Conservation (phyloP, 2,113 vertebrate species). For the Jacana jacana region DNA sequence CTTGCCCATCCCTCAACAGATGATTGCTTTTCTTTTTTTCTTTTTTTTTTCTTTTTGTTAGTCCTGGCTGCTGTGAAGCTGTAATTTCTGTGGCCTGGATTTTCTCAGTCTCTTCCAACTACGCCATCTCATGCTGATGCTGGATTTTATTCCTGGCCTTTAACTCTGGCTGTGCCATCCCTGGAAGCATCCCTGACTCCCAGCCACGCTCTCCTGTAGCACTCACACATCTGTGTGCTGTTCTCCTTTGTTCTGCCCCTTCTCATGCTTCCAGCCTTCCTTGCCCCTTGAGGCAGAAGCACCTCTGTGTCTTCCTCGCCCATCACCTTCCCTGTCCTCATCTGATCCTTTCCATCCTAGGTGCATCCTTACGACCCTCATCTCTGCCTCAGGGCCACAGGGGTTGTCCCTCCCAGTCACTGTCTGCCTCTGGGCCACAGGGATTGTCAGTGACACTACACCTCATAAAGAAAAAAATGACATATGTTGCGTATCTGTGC, state of each 20-base stretch:
- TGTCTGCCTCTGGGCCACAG: background rate
- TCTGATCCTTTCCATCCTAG: background rate
- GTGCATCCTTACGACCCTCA: background rate
- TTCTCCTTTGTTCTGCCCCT: background rate
- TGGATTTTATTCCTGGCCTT: background rate
- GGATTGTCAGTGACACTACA: background rate
- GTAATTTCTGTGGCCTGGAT: background rate
- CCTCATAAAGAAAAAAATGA: background rate
- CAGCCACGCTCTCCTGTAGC: background rate
- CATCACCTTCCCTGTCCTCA: background rate
- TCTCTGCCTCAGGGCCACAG: background rate
- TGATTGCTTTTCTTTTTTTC: background rate
- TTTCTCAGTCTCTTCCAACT: background rate
- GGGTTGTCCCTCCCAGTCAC: no score
- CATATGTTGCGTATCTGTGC: background rate
- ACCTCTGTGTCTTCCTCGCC: background rate
- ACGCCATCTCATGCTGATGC: accelerated
- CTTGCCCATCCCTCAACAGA: background rate
- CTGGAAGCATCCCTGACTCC: background rate
- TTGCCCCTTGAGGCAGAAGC: background rate
- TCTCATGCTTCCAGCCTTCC: background rate
- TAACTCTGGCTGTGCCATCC: background rate
- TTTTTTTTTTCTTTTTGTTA: background rate
- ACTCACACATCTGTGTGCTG: accelerated
- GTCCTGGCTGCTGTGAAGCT: conserved; percentile 6